Percentiles rank a stretch among this genome's conserved stretches.
Evolutionary conservation across 2,113 vertebrate genomes (phyloP).

Genomic region (Sardina pilchardus): DNA sequence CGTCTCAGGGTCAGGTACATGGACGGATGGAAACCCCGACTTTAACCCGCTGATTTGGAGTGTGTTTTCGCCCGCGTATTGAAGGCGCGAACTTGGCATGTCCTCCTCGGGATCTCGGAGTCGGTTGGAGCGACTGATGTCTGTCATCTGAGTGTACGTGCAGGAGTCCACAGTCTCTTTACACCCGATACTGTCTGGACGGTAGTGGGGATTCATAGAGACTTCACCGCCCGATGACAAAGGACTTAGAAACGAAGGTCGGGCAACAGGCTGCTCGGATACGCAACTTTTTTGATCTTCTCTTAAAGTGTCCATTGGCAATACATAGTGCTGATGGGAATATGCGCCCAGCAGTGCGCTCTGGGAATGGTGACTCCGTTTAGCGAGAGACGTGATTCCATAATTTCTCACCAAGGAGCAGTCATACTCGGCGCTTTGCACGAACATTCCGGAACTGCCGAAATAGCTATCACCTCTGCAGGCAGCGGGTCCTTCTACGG

Average conservation of each 20-base stretch:
- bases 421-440: conserved; percentile 78
- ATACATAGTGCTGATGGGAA: conserved; percentile 71
- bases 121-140: conserved; percentile 64
- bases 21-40: not conserved
- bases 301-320: conserved; percentile 77
- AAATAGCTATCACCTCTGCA: conserved; percentile 77
- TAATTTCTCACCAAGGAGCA: conserved; percentile 80
- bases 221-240: conserved; percentile 77
- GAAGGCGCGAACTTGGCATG: not conserved
- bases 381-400: conserved; percentile 78
- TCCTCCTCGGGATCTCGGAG: conserved; percentile 47
- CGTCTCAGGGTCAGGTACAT: conserved; percentile 18
- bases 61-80: not conserved
- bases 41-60: conserved; percentile 5
- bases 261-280: conserved; percentile 78
- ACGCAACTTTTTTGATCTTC: conserved; percentile 76
- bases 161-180: conserved; percentile 73
- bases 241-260: conserved; percentile 76
- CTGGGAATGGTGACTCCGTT: conserved; percentile 72
- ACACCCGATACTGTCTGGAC: conserved; percentile 67
- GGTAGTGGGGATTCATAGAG: conserved; percentile 78
- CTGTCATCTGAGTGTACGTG: conserved; percentile 73
- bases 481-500: conserved; percentile 64
- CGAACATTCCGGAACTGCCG: conserved; percentile 75
- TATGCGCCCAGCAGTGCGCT: conserved; percentile 68